A percentile compares a stretch with the other conserved stretches of the same genome.
Conservation (phyloP, 2,888 invertebrate species). For the Loripinus fragilis region DNA sequence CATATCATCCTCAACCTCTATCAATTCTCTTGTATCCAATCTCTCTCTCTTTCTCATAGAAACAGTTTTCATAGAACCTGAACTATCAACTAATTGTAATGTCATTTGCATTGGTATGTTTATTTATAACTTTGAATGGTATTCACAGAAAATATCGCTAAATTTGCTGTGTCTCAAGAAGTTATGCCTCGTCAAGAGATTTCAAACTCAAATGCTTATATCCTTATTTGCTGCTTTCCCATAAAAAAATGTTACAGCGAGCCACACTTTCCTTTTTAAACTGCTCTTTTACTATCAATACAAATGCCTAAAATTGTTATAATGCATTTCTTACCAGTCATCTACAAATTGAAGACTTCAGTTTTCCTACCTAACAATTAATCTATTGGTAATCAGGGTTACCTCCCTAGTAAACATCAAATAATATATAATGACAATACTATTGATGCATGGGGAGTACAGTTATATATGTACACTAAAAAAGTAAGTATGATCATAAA, state of each 20-base stretch:
- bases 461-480: conserved; percentile 6
- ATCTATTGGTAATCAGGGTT: conserved; percentile 5
- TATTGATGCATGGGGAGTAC: conserved; percentile 13
- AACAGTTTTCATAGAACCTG: neutral
- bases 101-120: neutral
- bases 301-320: neutral
- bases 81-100: neutral
- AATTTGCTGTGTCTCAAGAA: neutral
- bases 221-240: neutral
- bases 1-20: neutral
- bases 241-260: neutral
- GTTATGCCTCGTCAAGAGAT: neutral
- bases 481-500: too few relatives aligned
- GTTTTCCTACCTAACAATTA: conserved; percentile 4
- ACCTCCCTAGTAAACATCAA: conserved; percentile 11
- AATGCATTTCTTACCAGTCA: conserved; percentile 8
- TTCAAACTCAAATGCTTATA: neutral
- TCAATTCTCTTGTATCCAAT: conserved; percentile 9
- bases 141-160: neutral
- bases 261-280: neutral
- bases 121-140: conserved; percentile 1
- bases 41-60: neutral
- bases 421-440: neutral
- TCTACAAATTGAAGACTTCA: neutral
- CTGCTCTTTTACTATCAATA: neutral